These are phyloP conservation scores for Agriopis aurantiaria DNA, from an alignment of 2,888 invertebrate species.

Conservation along the genomic window DNA sequence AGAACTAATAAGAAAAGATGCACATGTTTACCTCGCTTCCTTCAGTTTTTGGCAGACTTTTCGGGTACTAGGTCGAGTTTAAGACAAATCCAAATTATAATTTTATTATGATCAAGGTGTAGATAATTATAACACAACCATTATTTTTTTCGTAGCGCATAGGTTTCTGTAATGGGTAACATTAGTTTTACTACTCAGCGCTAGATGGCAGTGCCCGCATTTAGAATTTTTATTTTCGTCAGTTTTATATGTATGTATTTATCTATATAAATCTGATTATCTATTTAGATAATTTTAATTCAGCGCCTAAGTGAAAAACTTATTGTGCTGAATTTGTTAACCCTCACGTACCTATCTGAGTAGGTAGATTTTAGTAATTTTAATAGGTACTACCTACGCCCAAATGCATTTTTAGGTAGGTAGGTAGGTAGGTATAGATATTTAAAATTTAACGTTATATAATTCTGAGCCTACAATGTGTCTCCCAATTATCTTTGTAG, in stretches of 20 bases:
- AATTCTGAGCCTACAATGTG: too few species aligned
- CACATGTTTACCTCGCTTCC: too few species aligned
- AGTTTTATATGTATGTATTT: not conserved
- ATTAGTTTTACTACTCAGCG: slow-evolving; percentile 54
- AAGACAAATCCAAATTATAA: too few species aligned
- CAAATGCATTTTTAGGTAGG: not conserved
- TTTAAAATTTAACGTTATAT: not conserved
- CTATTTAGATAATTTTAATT: not conserved
- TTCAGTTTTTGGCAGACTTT: too few species aligned
- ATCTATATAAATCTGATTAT: not conserved
- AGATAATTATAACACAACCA: too few species aligned
- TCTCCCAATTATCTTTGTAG: too few species aligned
- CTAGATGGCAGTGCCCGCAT: slow-evolving; percentile 60
- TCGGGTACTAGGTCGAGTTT: too few species aligned
- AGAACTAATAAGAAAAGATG: too few species aligned
- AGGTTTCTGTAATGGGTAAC: not conserved
- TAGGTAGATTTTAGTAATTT: not conserved
- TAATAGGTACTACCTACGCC: not conserved
- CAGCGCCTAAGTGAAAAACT: too few species aligned
- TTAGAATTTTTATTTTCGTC: not conserved
- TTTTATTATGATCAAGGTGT: too few species aligned
- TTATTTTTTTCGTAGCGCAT: too few species aligned
- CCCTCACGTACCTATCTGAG: too few species aligned
- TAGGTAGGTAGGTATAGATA: not conserved
- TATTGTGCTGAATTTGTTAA: not conserved